Evolutionary conservation across 2,113 vertebrate species (phyloP).

Genomic region (Pogona vitticeps): DNA sequence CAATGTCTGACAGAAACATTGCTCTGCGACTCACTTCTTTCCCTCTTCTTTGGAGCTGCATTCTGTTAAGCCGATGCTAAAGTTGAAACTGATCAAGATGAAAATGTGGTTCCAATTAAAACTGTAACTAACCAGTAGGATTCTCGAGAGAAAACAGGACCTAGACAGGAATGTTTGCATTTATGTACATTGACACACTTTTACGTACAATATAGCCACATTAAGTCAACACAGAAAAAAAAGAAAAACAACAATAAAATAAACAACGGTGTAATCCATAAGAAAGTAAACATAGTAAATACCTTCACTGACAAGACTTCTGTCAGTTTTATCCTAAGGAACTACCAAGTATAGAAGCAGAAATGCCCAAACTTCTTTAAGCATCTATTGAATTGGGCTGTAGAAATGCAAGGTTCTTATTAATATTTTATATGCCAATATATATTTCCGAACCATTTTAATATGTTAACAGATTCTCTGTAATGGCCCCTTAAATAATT

Average conservation of each 20-base stretch:
- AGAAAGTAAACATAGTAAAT: slow-evolving; percentile 6
- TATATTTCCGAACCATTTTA: slow-evolving; percentile 70
- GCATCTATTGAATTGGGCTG: slow-evolving; percentile 42
- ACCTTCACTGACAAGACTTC: background rate
- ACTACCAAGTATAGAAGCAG: slow-evolving; percentile 29
- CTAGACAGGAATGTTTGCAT: background rate
- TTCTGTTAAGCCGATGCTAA: background rate
- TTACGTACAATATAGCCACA: background rate
- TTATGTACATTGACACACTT: no score
- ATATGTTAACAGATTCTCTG: slow-evolving; percentile 48
- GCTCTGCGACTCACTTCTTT: no score
- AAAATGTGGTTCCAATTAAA: background rate
- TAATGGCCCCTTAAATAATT: slow-evolving; percentile 68
- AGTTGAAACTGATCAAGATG: background rate
- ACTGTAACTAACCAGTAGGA: background rate
- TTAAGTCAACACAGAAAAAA: background rate
- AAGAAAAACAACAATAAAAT: background rate
- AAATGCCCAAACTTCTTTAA: slow-evolving; percentile 35
- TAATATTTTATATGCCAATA: slow-evolving; percentile 71
- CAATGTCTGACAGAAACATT: no score
- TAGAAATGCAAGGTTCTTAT: slow-evolving; percentile 56
- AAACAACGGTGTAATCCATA: background rate
- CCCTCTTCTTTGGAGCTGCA: background rate
- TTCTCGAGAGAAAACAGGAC: background rate
- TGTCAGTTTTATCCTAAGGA: slow-evolving; percentile 19